A percentile compares a stretch with the other conserved stretches of the same genome.
phyloP scores from a whole-genome alignment of 1,140 invertebrate species.

The Procambarus virginalis region DNA sequence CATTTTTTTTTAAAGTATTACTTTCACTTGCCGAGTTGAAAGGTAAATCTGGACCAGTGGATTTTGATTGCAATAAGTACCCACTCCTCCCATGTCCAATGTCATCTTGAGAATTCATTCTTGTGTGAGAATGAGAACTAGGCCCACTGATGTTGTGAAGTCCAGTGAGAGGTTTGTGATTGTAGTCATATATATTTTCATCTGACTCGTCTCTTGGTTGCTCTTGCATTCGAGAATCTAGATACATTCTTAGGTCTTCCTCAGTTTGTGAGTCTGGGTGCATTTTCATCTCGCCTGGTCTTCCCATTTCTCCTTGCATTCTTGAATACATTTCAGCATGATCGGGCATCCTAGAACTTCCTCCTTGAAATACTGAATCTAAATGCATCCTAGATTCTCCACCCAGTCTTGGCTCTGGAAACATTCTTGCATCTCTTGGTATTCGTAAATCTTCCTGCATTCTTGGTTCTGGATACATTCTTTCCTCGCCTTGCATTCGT shows the following conservation, averaged over 20 bases:
- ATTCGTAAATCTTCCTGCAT: neutral
- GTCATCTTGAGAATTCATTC: conserved; percentile 12
- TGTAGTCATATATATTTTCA: conserved; percentile 22
- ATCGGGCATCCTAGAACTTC: neutral
- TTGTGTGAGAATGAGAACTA: neutral
- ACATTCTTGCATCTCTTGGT: conserved; percentile 2
- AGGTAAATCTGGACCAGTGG: neutral
- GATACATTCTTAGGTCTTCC: conserved; percentile 16
- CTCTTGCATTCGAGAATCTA: neutral
- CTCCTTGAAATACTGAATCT: neutral
- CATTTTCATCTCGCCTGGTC: neutral
- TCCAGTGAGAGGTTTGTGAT: neutral
- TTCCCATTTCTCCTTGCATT: neutral
- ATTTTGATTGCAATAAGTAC: neutral
- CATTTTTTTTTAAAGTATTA: neutral
- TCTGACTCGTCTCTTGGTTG: neutral
- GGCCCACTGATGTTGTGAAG: neutral
- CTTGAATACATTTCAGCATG: neutral
- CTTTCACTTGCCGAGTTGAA: neutral
- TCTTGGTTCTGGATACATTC: neutral
- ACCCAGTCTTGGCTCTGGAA: neutral
- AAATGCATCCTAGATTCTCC: neutral
- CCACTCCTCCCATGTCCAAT: neutral
- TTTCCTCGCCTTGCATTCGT: neutral
- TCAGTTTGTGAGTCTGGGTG: neutral